Conservation (phyloP, 2,888 invertebrate species). For the Podotricha telesiphe region DNA sequence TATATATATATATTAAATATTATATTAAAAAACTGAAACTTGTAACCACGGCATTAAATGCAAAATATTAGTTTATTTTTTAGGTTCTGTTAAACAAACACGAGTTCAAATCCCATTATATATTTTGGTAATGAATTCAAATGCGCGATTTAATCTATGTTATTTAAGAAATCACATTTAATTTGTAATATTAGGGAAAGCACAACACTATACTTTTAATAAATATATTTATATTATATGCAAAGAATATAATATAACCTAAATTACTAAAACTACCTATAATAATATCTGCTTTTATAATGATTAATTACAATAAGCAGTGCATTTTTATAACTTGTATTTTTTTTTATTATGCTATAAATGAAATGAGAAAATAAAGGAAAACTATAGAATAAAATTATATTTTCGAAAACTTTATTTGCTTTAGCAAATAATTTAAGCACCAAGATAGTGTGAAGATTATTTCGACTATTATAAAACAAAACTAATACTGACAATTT, state of each 20-base stretch:
- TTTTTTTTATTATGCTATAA: neutral
- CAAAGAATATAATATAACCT: neutral
- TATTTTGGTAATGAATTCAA: neutral
- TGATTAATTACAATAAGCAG: neutral
- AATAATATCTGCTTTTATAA: neutral
- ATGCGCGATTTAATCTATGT: neutral
- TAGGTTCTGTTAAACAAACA: too few species aligned
- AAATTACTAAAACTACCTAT: neutral
- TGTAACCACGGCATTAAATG: too few species aligned
- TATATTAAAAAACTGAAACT: too few species aligned
- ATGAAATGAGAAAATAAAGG: neutral
- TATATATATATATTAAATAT: too few species aligned
- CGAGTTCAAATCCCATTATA: neutral
- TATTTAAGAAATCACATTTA: neutral
- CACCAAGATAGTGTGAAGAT: neutral
- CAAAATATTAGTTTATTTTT: too few species aligned
- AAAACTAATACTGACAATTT: constrained; percentile 2
- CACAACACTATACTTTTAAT: neutral
- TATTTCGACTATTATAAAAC: neutral
- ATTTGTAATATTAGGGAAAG: neutral
- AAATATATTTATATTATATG: neutral
- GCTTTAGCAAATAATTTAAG: constrained; percentile 1
- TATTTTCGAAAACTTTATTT: neutral
- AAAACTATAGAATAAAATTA: neutral
- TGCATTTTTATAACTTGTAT: neutral